Evolutionary conservation across 2,113 vertebrate genomes (phyloP), one percentile per base, ranked within the genome.

Genomic region (Semnornis frantzii): DNA sequence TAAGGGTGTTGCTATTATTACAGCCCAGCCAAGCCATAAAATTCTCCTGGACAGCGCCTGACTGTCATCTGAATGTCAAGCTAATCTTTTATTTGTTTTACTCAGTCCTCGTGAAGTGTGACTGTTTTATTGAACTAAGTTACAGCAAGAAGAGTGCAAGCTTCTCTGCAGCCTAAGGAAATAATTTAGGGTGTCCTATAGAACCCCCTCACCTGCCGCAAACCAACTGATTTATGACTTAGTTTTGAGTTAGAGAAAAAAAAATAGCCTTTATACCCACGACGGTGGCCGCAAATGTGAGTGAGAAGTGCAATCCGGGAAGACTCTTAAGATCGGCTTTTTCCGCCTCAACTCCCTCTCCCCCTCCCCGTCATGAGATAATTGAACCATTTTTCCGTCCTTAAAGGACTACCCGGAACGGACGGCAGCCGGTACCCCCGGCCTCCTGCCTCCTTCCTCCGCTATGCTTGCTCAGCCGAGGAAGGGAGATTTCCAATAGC

Each of bases 241-340:
- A n/a, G n/a, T n/a, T n/a, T n/a, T n/a, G n/a, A n/a, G n/a, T n/a
- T n/a, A n/a, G n/a, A n/a, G n/a, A n/a, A n/a, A n/a, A n/a, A n/a
- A n/a, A n/a, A n/a, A n/a, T n/a, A n/a, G n/a, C 68, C 34, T 42
- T 58, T 30, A 12, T 42, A 16, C 34, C 33, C 63, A 1, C 1
- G 54, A 28, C 19, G 68, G 11, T 7, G 8, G 33, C 68, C 14
- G 85, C 82, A 25, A 15, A 23, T 0, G 18, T 1, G 23, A n/a
- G 34, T 1, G 25, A 2, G 68, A 34, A 54, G 72, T 3, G 27
- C 64, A 3, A 0, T 1, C 12, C 0, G 77, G 76, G 27, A 8
- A 11, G 0, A 34, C 7, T 39, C 16, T 31, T 3, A 17, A 50
- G 34, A 7, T 18, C 44, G 44, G 37, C 89, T 2, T 16, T 19